Percentiles rank a stretch among this genome's conserved stretches.
Conservation (phyloP, 2,113 vertebrate genomes). For the Dipodomys ordii region DNA sequence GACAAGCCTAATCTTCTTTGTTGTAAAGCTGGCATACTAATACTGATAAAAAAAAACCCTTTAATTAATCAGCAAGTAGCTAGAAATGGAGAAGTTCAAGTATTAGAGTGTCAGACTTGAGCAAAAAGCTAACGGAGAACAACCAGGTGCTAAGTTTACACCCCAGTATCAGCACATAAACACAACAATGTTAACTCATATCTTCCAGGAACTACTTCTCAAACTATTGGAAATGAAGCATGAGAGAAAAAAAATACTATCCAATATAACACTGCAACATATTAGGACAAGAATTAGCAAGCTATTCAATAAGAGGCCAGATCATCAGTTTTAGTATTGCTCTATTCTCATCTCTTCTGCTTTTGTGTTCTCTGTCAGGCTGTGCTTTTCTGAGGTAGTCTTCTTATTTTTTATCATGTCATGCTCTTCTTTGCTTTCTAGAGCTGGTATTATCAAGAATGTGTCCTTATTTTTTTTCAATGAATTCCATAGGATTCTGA, state of each 20-base stretch:
- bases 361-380: not conserved
- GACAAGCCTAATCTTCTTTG: not conserved
- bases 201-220: not conserved
- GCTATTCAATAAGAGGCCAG: not conserved
- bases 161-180: too few species aligned
- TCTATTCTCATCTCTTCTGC: not conserved
- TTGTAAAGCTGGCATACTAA: not conserved
- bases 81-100: too few species aligned
- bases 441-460: not conserved
- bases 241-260: not conserved
- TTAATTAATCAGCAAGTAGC: too few species aligned
- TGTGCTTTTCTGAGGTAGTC: not conserved
- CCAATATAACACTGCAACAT: not conserved
- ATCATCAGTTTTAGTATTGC: not conserved
- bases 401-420: not conserved
- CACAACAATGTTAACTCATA: not conserved
- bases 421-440: not conserved
- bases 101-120: too few species aligned
- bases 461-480: not conserved
- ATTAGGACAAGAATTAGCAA: not conserved
- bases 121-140: too few species aligned
- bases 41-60: not conserved
- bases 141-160: too few species aligned
- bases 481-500: not conserved
- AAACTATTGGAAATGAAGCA: slow-evolving; percentile 13